These are phyloP conservation scores for Urechis unicinctus DNA, from an alignment of 2,888 invertebrate genomes.

Conservation along the genomic window DNA sequence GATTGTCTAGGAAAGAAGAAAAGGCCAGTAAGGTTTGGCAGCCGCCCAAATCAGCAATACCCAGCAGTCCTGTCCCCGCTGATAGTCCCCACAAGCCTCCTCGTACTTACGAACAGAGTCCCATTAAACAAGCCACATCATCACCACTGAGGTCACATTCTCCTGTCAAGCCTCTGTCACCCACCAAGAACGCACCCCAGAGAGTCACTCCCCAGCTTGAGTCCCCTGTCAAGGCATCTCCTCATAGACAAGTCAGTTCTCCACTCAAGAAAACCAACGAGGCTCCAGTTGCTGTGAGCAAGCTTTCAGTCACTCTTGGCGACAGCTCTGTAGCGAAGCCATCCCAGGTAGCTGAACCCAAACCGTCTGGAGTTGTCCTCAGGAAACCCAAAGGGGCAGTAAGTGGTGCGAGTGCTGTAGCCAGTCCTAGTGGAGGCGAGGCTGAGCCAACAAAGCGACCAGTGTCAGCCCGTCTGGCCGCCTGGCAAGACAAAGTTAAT, in stretches of 20 bases:
- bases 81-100: conserved; percentile 5
- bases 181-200: neutral
- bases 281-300: neutral
- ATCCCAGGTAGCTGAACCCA: neutral
- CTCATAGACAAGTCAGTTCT: neutral
- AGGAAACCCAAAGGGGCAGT: neutral
- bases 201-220: neutral
- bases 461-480: conserved; percentile 39
- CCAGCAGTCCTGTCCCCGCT: neutral
- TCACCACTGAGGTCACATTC: neutral
- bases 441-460: conserved; percentile 40
- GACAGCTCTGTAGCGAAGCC: neutral
- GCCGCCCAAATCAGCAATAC: conserved; percentile 24
- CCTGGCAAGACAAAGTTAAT: conserved; percentile 35
- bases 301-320: neutral
- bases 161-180: neutral
- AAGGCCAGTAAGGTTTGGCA: conserved; percentile 37
- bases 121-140: neutral
- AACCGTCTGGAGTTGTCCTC: neutral
- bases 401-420: neutral
- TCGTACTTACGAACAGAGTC: conserved; percentile 1
- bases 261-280: neutral
- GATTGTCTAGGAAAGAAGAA: conserved; percentile 29
- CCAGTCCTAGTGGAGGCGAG: too few species aligned
- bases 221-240: too few species aligned